Evolutionary conservation across 2,888 invertebrate species (phyloP), one percentile per base, ranked within the genome.

Genomic region (Brenthis daphne): DNA sequence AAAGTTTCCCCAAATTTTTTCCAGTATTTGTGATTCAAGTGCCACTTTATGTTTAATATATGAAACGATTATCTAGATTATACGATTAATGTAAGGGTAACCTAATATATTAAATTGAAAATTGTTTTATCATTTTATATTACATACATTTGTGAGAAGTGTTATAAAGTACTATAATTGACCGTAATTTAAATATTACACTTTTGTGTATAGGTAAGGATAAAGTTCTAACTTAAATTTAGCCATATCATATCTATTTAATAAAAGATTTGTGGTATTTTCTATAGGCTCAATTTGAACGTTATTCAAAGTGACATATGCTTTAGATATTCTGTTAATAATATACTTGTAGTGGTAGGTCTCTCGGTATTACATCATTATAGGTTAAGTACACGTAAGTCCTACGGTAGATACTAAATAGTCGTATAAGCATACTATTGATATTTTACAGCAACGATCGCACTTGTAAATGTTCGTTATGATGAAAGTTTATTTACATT

Each of bases 21-120:
- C 94, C 94, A 95, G 95, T 95, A 95, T 95, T 95, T 95, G 95
- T 95, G 95, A 95, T 95, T 94, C 94, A 95, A 95, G 95, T 95
- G 95, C 95, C 95, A 95, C 95, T 95, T 95, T 94, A 94, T 94
- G 95, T 95, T 94, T 94, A 94, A 95, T 90, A 90, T 90, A 90
- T 94, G 90, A 93, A 89, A 93, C 92, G 93, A 93, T 93, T 93
- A 93, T 93, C 90, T 93, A 93, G 93, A 93, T 91, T 92, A 92
- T 92, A 92, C 92, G 92, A 92, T 87, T 92, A 93, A 89, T 87
- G 85, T 93, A 93, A 93, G 93, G 91, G 92, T 92, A 93, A 92
- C 92, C 89, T 93, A 93, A 92, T 92, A 88, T 90, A 89, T 90
- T 90, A 89, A 89, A 90, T 90, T 90, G 88, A 92, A 92, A 92